phyloP scores from a whole-genome alignment of 2,797 vertebrate species.

The Chaetophractus vellerosus region DNA sequence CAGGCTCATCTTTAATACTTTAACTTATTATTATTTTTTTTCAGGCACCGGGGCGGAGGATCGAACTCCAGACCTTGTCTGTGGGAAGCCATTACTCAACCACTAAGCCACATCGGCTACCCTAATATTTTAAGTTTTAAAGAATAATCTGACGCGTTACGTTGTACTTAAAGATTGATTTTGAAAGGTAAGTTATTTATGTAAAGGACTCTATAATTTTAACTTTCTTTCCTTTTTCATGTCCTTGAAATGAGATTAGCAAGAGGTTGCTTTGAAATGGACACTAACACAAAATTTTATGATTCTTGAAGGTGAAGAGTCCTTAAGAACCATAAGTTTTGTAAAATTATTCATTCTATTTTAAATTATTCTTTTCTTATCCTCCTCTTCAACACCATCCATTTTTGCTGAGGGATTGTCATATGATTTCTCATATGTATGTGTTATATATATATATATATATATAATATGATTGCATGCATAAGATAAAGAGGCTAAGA shows the following conservation, averaged over 20 bases:
- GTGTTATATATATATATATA: too few relatives aligned
- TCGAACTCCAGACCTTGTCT: too few relatives aligned
- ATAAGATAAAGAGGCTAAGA: background rate
- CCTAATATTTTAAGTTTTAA: conserved; percentile 18
- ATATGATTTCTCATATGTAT: background rate
- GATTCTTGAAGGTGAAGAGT: background rate
- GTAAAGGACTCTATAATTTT: background rate
- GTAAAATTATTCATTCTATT: background rate
- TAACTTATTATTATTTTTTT: too few relatives aligned
- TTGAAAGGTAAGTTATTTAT: background rate
- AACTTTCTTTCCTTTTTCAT: background rate
- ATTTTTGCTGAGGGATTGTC: background rate
- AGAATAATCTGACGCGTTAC: background rate
- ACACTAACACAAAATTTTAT: background rate
- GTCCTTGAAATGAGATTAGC: background rate
- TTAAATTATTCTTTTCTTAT: background rate
- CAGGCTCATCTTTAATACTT: too few relatives aligned
- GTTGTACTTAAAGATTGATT: background rate
- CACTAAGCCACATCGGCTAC: too few relatives aligned
- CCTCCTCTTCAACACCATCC: background rate
- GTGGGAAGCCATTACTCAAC: too few relatives aligned
- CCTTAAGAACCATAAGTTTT: background rate
- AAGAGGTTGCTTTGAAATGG: background rate
- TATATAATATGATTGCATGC: background rate
- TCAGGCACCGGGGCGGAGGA: too few relatives aligned